phyloP scores from a whole-genome alignment of 2,797 vertebrate genomes.

The Phalanger gymnotis region DNA sequence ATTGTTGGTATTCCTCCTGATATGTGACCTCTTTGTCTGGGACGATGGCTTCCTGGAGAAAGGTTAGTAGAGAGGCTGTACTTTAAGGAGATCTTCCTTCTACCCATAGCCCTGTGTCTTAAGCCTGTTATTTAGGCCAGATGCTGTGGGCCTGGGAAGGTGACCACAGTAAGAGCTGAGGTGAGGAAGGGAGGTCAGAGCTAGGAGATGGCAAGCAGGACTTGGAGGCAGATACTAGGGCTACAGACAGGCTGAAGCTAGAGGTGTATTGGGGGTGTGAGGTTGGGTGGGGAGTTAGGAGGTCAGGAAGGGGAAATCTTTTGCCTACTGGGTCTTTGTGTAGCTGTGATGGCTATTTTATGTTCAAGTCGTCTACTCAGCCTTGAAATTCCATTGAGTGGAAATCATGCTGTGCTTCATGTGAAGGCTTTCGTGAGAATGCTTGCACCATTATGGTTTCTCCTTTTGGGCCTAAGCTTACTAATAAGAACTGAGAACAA shows the following conservation, averaged over 20 bases:
- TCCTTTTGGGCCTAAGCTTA: constrained; percentile 64
- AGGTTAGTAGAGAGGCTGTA: not conserved
- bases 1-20: constrained; percentile 5
- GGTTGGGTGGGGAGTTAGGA: constrained; percentile 36
- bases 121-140: constrained; percentile 5
- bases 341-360: constrained; percentile 70
- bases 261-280: constrained; percentile 4
- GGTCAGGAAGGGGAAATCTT: constrained; percentile 47
- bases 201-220: not conserved
- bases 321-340: constrained; percentile 58
- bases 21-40: not conserved
- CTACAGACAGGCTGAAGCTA: constrained; percentile 1
- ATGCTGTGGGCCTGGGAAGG: not conserved
- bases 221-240: not conserved
- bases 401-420: constrained; percentile 54
- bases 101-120: constrained; percentile 17
- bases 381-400: constrained; percentile 67
- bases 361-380: constrained; percentile 70
- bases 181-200: not conserved
- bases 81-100: not conserved
- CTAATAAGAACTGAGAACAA: constrained; percentile 60
- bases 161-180: constrained; percentile 9
- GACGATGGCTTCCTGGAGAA: constrained; percentile 12
- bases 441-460: constrained; percentile 51
- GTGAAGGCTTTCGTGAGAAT: constrained; percentile 53